Base-by-base conservation (phyloP, 2,888 invertebrate genomes). In the Netelia inedita region DNA sequence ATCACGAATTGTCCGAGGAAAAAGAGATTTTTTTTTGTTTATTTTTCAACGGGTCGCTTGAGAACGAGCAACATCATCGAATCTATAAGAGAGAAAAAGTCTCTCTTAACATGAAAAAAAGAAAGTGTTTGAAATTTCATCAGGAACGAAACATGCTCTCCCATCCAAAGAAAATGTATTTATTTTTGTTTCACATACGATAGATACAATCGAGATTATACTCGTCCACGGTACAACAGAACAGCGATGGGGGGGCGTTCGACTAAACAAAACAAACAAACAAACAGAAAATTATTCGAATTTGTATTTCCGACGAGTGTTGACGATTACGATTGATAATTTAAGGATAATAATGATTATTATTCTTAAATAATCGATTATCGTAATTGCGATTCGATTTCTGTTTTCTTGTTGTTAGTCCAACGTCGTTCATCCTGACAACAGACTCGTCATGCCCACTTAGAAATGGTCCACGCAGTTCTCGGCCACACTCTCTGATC, bases 391-490 rank as follows among this genome's bases (percentile, higher is more conserved):
- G 8, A 57, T 57, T 57, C 57, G 59, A 21, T 23, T 43, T 63
- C 74, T 23, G n/a, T 74, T 63, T 66, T 66, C 28, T 71, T 43
- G 28, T 9, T 57, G 19, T 69, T 10, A 21, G 23, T 68, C 63
- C 63, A 79, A 63, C 41, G 41, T 65, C 11, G 23, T 8, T 21
- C 11, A 16, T 68, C 41, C 21, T 65, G 65, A 14, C 55, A 16
- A 73, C 50, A 57, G 23, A 23, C 71, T 65, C 61, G 2, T 19
- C 11, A 71, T 63, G 46, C 59, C 65, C 59, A 81, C 73, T 79
- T 92, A 91, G 89, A 90, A 92, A 92, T 92, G 93, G 91, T 92
- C 93, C 92, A 92, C 89, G 90, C 92, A 92, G 93, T 93, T 92
- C 91, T 92, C 89, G 84, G 80, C 80, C 87, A 79, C 79, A 85